Evolutionary conservation across 2,888 invertebrate genomes (phyloP).

Genomic region (Tachina fera): DNA sequence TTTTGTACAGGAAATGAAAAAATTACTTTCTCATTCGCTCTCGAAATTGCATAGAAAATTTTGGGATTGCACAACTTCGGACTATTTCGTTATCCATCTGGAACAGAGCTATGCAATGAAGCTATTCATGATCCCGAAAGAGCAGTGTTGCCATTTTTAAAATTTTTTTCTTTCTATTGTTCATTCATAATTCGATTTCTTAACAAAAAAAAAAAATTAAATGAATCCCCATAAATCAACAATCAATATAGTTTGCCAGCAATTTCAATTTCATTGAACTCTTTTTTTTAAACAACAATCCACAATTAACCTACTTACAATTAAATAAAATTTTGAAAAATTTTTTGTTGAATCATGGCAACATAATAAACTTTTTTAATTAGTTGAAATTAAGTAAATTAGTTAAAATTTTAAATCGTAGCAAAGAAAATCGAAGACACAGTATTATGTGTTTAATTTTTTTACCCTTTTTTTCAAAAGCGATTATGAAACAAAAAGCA

Average conservation of each 20-base stretch:
- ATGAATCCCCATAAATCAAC: neutral
- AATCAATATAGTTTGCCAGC: neutral
- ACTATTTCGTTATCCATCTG: too few species aligned
- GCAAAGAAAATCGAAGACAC: conserved; percentile 20
- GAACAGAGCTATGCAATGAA: too few species aligned
- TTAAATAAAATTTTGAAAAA: conserved; percentile 24
- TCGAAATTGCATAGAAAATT: too few species aligned
- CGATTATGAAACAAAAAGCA: conserved; percentile 24
- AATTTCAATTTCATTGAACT: conserved; percentile 53
- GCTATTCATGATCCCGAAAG: too few species aligned
- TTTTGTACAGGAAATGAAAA: too few species aligned
- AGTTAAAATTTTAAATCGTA: conserved; percentile 61
- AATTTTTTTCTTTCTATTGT: too few species aligned
- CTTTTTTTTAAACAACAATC: conserved; percentile 23
- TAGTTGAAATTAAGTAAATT: conserved; percentile 67
- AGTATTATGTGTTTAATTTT: neutral
- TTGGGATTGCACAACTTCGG: too few species aligned
- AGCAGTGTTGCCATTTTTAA: too few species aligned
- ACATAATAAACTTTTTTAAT: conserved; percentile 57
- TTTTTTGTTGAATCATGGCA: conserved; percentile 55
- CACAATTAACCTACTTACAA: conserved; percentile 61
- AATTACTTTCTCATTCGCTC: too few species aligned
- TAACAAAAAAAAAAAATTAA: too few species aligned
- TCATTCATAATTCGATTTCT: too few species aligned
- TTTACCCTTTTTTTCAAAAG: neutral